Base-by-base conservation (phyloP, 2,113 vertebrate species). In the Tetrao urogallus region DNA sequence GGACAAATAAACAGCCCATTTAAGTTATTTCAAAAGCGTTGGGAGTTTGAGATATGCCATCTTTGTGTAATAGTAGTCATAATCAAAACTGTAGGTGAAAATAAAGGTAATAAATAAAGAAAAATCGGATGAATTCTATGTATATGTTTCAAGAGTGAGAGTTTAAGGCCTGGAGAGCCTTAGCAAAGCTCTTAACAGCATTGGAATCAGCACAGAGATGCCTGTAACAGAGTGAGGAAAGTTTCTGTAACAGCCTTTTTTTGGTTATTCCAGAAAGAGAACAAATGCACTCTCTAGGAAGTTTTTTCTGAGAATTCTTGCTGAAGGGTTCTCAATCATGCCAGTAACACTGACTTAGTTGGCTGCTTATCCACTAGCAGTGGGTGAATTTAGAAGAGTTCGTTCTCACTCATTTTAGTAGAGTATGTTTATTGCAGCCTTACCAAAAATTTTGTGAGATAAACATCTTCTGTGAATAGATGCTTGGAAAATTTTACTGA, bases 391-490 rank as follows among this genome's bases (percentile, higher is more conserved):
- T 90, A 84, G 82, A 52, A 82, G 69, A 86, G 21, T 24, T 85
- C 1, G 8, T 27, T 72, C 93, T 84, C 9, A 32, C 90, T 84
- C 66, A 30, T 86, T 95, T 90, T 79, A 63, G 36, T 63, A 72
- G 66, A 86, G 66, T 54, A 82, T 70, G 27, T 75, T 95, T 94
- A 90, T 94, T 54, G 77, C 78, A 91, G 60, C 36, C 11, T 88
- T 93, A 76, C 66, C 70, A 70, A 79, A 88, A 90, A 70, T 78
- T 81, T 70, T 72, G 5, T 50, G 21, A 71, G 80, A 90, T 48
- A 72, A n/a, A 93, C 88, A 90, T 96, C 79, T 78, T 93, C 36
- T 66, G 76, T 78, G 88, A 86, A 94, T 81, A 94, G 27, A 13
- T 64, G 50, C 30, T 93, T 94, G 82, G 83, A 84, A 94, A 78